Evolutionary conservation across 2,888 invertebrate genomes (phyloP), one percentile per base, ranked within the genome.

Genomic region (Drosophila neonasuta): DNA sequence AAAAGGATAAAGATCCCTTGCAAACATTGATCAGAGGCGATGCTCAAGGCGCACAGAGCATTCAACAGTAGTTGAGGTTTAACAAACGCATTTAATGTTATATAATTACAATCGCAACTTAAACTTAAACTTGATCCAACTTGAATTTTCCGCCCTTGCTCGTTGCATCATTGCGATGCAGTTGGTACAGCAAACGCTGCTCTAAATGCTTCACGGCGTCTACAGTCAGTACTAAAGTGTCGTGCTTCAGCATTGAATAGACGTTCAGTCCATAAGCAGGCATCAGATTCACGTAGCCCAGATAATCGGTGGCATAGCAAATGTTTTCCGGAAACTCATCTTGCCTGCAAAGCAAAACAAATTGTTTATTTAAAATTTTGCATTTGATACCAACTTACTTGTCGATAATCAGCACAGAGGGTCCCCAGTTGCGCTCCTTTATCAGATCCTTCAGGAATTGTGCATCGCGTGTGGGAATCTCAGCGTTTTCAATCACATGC

Each of bases 261-360:
- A 98, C 97, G 92, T 99, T 99, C 13, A 99, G 92, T 86, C 97
- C 97, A 92, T 98, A 99, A 0, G 95, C 95, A 9, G 99, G 99
- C 97, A 99, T 97, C 24, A 99, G 92, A 91, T 97, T 99, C 39
- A 97, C 94, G 88, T 97, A 95, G 39, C 93, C 93, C n/a, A 98
- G 92, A 3, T 89, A 78, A 79, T 96, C 95, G 3, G 95, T 94
- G 1, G 99, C 98, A 34, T 94, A 91, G 46, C 96, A 94, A 71
- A 99, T 96, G 89, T 99, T 99, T 71, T 94, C 92, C 1, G 99
- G 96, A 92, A 97, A 96, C 52, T 95, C 92, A 88, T 99, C 98
- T 45, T 93, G 92, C 77, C 97, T 97, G 91, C 29, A 46, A 7
- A 80, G 94, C 8, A 93, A 75, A 10, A 1, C n/a, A 10, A 32